Evolutionary conservation across 1,140 invertebrate genomes (phyloP).

Genomic region (Batillaria attramentaria): DNA sequence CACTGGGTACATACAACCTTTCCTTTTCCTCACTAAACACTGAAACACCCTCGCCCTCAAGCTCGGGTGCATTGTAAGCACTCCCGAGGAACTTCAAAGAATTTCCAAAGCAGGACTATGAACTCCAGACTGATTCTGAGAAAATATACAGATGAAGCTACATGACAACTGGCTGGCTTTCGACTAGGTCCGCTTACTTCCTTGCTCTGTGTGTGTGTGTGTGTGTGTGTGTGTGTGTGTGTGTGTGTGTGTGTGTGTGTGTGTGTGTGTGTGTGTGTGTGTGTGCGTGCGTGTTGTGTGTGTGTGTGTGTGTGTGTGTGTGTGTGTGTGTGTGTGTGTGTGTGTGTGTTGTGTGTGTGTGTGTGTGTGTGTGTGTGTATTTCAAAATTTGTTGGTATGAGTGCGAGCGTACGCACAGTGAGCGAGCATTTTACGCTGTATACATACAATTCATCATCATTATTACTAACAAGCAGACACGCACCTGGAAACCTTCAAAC

Average conservation of each 20-base stretch:
- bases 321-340: not conserved
- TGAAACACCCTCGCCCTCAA: too few relatives aligned
- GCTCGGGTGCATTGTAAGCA: too few relatives aligned
- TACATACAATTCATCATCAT: not conserved
- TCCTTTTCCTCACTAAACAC: too few relatives aligned
- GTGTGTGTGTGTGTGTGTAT: not conserved
- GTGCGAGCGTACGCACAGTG: not conserved
- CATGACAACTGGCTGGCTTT: too few relatives aligned
- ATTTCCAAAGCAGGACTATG: too few relatives aligned
- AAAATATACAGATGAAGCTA: too few relatives aligned
- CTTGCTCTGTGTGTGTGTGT: too few relatives aligned
- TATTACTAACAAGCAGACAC: not conserved
- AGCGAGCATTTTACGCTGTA: not conserved
- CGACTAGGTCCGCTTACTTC: too few relatives aligned
- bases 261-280: not conserved
- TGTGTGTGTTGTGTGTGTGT: not conserved
- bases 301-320: not conserved
- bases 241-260: constrained; percentile 15
- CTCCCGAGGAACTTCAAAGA: too few relatives aligned
- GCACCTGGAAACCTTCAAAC: not conserved
- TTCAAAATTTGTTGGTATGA: not conserved
- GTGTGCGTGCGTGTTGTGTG: not conserved
- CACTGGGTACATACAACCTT: too few relatives aligned
- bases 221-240: not conserved
- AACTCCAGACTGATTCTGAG: too few relatives aligned